A percentile compares a stretch with the other conserved stretches of the same genome.
Evolutionary conservation across 2,888 invertebrate genomes (phyloP).

Genomic region (Electrophaes corylata): DNA sequence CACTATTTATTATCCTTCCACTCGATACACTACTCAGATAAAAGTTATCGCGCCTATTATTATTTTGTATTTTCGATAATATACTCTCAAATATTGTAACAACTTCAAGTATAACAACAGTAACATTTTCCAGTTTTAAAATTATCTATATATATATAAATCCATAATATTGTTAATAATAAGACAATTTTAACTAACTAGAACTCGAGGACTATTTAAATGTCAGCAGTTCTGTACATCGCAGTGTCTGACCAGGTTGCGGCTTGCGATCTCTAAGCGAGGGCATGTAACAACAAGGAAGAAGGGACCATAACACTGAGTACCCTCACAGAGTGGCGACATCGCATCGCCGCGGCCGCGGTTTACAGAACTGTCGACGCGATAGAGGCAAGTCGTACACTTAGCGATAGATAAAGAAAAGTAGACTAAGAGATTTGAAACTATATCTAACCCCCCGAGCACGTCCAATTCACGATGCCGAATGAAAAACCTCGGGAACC

Average conservation of each 20-base stretch:
- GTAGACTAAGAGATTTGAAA: conserved; percentile 48
- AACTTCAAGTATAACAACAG: conserved; percentile 83
- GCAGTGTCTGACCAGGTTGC: conserved; percentile 17
- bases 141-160: conserved; percentile 78
- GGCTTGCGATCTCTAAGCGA: conserved; percentile 15
- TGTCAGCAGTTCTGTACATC: conserved; percentile 31
- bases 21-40: conserved; percentile 63
- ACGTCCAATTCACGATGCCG: conserved; percentile 47
- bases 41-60: conserved; percentile 63
- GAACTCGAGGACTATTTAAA: conserved; percentile 61
- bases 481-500: conserved; percentile 40
- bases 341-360: too few relatives aligned
- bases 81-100: conserved; percentile 85
- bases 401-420: conserved; percentile 48
- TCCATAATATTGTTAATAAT: conserved; percentile 64
- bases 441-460: conserved; percentile 50
- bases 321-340: conserved; percentile 2
- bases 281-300: conserved; percentile 19
- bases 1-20: conserved; percentile 73
- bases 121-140: conserved; percentile 79
- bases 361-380: conserved; percentile 28
- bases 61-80: conserved; percentile 76
- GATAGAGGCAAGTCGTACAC: conserved; percentile 45
- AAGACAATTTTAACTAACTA: conserved; percentile 74
- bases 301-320: conserved; percentile 11